Conservation (phyloP, 1,140 invertebrate genomes). For the Pararge aegeria region DNA sequence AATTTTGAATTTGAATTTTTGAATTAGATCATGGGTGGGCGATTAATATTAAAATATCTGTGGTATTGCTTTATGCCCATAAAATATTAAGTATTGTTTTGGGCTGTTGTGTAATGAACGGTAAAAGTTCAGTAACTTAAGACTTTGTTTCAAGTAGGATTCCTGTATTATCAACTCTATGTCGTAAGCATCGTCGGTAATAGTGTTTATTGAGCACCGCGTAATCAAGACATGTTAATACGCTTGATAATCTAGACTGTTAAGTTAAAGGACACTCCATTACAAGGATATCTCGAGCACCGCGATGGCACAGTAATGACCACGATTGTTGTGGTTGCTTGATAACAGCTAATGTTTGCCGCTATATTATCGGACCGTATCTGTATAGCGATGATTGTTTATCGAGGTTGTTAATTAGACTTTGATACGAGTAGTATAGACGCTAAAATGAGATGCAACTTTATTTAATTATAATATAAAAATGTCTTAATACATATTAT, state of each 20-base stretch:
- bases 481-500: too few species aligned
- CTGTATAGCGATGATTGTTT: neutral
- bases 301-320: neutral
- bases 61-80: too few species aligned
- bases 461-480: too few species aligned
- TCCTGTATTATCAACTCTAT: neutral
- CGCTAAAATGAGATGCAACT: too few species aligned
- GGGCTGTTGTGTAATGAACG: too few species aligned
- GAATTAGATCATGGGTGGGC: too few species aligned
- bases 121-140: too few species aligned
- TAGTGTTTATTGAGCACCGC: neutral
- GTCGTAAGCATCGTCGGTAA: neutral
- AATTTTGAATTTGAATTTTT: too few species aligned
- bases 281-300: constrained; percentile 2
- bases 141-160: too few species aligned
- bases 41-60: too few species aligned
- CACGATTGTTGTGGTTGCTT: constrained; percentile 3
- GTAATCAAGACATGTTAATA: constrained; percentile 7
- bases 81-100: too few species aligned
- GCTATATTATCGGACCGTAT: neutral
- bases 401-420: neutral
- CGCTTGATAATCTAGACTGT: constrained; percentile 3
- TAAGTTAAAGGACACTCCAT: neutral
- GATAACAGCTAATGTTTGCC: neutral
- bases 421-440: too few species aligned